phyloP scores from a whole-genome alignment of 2,113 vertebrate species.

The Podiceps cristatus region DNA sequence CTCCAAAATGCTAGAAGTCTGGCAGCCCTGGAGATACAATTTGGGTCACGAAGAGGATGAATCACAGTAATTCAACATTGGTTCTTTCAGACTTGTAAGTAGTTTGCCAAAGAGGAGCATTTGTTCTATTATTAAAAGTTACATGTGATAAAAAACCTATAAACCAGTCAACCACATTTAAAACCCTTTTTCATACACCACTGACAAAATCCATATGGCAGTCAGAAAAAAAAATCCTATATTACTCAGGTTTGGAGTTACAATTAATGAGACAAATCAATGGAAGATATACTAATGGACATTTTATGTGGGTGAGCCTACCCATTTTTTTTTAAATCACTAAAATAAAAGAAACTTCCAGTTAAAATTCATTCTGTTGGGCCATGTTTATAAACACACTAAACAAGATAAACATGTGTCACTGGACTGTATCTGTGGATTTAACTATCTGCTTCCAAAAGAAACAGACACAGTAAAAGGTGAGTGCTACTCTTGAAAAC shows the following conservation, averaged over 20 bases:
- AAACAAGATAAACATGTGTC: neutral
- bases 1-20: neutral
- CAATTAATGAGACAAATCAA: neutral
- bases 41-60: neutral
- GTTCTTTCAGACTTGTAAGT: neutral
- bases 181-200: neutral
- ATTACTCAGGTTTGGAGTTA: neutral
- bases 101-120: neutral
- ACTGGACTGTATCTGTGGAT: neutral
- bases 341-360: neutral
- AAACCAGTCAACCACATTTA: neutral
- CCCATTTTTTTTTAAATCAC: neutral
- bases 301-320: neutral
- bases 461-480: neutral
- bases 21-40: neutral
- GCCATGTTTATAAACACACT: neutral
- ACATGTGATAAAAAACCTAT: neutral
- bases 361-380: neutral
- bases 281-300: neutral
- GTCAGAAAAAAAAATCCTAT: neutral
- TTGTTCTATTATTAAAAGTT: neutral
- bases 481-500: neutral
- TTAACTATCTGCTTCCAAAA: neutral
- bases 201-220: neutral
- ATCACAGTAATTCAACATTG: neutral